These are phyloP conservation scores for Malthinus seriepunctatus DNA, from an alignment of 2,888 invertebrate species.

Conservation along the genomic window DNA sequence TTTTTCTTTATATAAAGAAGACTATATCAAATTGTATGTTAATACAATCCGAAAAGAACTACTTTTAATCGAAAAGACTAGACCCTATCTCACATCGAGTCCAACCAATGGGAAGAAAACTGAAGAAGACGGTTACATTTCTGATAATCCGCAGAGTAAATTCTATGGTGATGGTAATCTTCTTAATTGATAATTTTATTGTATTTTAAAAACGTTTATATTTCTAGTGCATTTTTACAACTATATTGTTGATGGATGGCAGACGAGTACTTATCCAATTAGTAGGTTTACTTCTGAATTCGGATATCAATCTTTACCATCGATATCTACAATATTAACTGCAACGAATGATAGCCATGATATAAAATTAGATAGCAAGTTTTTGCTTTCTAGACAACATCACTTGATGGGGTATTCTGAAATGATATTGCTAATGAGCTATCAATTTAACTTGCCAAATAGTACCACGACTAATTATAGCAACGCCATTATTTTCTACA, in stretches of 20 bases:
- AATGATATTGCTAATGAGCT: constrained; percentile 64
- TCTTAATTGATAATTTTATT: not conserved
- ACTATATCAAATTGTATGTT: constrained; percentile 84
- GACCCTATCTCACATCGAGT: constrained; percentile 83
- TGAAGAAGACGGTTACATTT: constrained; percentile 75
- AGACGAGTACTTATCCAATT: constrained; percentile 72
- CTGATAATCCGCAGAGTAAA: constrained; percentile 74
- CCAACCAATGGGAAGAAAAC: constrained; percentile 85
- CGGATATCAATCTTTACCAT: constrained; percentile 90
- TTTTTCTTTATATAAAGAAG: constrained; percentile 56
- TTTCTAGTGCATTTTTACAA: constrained; percentile 85
- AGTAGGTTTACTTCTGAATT: constrained; percentile 95
- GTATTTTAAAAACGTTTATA: not conserved
- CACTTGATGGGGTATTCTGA: constrained; percentile 72
- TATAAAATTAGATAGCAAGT: constrained; percentile 60
- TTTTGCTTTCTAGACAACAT: constrained; percentile 84
- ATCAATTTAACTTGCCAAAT: constrained; percentile 65
- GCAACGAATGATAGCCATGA: constrained; percentile 60
- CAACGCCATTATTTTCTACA: constrained; percentile 75
- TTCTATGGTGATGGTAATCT: constrained; percentile 82
- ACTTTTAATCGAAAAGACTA: constrained; percentile 61
- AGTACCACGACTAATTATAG: constrained; percentile 61
- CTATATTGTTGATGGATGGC: constrained; percentile 81
- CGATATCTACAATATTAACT: constrained; percentile 66
- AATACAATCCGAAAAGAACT: constrained; percentile 72